These are phyloP conservation scores for Acrobasis repandana DNA, from an alignment of 2,888 invertebrate genomes.

Conservation along the genomic window DNA sequence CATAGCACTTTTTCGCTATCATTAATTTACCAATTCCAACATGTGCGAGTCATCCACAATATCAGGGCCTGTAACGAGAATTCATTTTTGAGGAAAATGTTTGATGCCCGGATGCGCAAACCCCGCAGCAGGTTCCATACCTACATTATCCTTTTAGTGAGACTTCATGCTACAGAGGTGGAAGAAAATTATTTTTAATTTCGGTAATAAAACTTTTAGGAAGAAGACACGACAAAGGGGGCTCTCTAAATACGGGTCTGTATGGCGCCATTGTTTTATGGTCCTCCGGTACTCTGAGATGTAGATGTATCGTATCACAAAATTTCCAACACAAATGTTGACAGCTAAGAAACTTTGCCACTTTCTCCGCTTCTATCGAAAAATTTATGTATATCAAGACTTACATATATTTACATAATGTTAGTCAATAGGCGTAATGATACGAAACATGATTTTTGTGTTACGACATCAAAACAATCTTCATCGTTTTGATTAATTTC, in stretches of 20 bases:
- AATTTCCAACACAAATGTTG: conserved; percentile 18
- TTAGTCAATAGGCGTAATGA: conserved; percentile 10
- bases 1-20: conserved; percentile 48
- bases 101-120: too few relatives aligned
- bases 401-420: conserved; percentile 16
- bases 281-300: not conserved
- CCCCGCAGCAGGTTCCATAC: too few relatives aligned
- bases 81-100: too few relatives aligned
- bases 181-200: too few relatives aligned
- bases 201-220: too few relatives aligned
- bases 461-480: conserved; percentile 3
- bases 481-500: not conserved
- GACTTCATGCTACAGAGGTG: too few relatives aligned
- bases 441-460: not conserved
- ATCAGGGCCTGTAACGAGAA: not conserved
- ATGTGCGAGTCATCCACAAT: not conserved
- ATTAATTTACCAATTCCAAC: conserved; percentile 30
- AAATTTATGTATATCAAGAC: conserved; percentile 8
- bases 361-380: conserved; percentile 19
- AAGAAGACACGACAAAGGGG: too few relatives aligned
- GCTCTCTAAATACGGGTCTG: too few relatives aligned
- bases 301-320: conserved; percentile 4
- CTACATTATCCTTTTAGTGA: too few relatives aligned
- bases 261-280: conserved; percentile 1
- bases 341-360: conserved; percentile 22